Conservation (phyloP, 2,797 vertebrate species). For the Sarcophilus harrisii region DNA sequence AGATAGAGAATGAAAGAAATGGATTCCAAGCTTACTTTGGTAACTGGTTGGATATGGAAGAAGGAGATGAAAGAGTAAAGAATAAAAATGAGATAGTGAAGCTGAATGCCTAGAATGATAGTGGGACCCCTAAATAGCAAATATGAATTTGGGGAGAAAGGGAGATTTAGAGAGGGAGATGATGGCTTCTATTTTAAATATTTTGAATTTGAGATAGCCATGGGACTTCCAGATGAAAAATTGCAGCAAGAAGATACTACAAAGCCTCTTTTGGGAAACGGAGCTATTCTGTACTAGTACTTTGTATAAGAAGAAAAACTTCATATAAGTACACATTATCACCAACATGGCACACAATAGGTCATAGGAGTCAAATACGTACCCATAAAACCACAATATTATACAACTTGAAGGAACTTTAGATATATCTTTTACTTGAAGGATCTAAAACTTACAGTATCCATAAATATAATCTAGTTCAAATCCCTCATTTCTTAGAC, state of each 20-base stretch:
- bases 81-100: not conserved
- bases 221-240: not conserved
- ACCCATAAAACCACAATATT: not conserved
- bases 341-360: not conserved
- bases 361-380: not conserved
- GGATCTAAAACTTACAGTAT: not conserved
- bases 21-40: not conserved
- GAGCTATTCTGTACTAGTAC: not conserved
- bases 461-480: not conserved
- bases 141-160: not conserved
- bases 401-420: not conserved
- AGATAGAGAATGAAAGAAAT: not conserved
- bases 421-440: not conserved
- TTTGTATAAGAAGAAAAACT: not conserved
- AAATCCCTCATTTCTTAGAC: not conserved
- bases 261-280: not conserved
- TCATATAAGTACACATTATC: not conserved
- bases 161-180: not conserved
- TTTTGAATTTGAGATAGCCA: not conserved
- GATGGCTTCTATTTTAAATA: not conserved
- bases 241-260: not conserved
- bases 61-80: not conserved
- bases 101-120: not conserved
- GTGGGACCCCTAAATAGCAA: not conserved
- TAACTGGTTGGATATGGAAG: not conserved